Evolutionary conservation across 2,797 vertebrate species (phyloP).

Genomic region (Coregonus ussuriensis): DNA sequence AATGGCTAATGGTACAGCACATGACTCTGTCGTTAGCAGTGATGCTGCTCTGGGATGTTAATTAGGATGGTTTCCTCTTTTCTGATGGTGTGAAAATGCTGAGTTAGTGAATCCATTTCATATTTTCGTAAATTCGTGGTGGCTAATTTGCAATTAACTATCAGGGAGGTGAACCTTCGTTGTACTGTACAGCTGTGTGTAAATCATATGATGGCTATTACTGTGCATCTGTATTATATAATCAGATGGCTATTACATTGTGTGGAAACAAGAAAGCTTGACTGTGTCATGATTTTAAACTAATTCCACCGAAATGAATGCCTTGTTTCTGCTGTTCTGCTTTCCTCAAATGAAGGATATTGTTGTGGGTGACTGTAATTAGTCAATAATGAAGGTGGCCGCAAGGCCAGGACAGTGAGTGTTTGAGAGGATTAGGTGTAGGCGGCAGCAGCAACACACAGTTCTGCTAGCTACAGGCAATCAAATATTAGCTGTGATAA

Average conservation of each 20-base stretch:
- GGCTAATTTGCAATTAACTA: background rate
- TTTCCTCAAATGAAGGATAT: background rate
- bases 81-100: constrained; percentile 14
- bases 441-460: background rate
- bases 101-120: background rate
- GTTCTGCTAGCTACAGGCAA: background rate
- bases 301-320: too few relatives aligned
- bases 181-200: background rate
- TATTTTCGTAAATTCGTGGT: background rate
- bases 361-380: background rate
- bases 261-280: background rate
- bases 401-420: background rate
- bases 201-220: background rate
- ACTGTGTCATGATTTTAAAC: background rate
- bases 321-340: too few relatives aligned
- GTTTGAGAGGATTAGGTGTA: background rate
- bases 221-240: background rate
- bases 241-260: background rate
- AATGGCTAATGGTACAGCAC: constrained; percentile 26
- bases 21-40: constrained; percentile 28
- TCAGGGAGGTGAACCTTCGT: background rate
- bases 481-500: background rate
- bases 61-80: constrained; percentile 34
- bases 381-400: background rate
- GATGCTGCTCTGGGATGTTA: constrained; percentile 37